Evolutionary conservation across 2,888 invertebrate genomes (phyloP), one percentile per base, ranked within the genome.

Genomic region (Sacculina carcini): DNA sequence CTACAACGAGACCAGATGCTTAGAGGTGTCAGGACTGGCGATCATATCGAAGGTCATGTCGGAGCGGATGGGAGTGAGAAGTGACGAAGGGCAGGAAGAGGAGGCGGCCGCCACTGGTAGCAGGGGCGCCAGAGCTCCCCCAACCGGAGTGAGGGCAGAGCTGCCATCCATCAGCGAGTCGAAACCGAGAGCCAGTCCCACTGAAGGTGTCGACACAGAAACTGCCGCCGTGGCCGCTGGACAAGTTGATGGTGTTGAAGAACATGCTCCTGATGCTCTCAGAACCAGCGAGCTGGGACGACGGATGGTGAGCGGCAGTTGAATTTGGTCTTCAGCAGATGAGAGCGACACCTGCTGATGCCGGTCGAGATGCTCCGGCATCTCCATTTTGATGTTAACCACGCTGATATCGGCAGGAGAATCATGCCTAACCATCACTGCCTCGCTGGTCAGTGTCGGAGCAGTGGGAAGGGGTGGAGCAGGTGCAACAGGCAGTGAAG

Each of bases 91-190:
- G 7, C 32, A 32, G 3, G 57, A 55, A 12, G 58, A 55, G 19
- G 56, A 51, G 12, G 55, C 58, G 7, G 56, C 51, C 29, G 54
- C 52, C 29, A 54, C 31, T 14, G 53, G 51, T 24, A 52, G 53
- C 23, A 55, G 52, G 2, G 48, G 49, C 21, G 52, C 49, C 12
- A 48, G 29, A 52, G 73, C 74, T 36, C 53, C 53, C 16, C 52
- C 53, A 14, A 85, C 81, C 0, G 89, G 89, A 7, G 89, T 89
- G 48, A 90, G 69, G 0, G 89, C 87, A 2, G 89, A 86, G 60
- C 87, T 86, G 49, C 86, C 86, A 60, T 85, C 86, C 81, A 89
- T 85, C 54, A 90, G 72, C 58, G 83, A 83, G 61, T 90, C 89
- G 65, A 85, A 87, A 66, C 85, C 86, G 67, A 87, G 84, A 21